Base-by-base conservation (phyloP, 1,140 invertebrate genomes). In the Atta cephalotes region DNA sequence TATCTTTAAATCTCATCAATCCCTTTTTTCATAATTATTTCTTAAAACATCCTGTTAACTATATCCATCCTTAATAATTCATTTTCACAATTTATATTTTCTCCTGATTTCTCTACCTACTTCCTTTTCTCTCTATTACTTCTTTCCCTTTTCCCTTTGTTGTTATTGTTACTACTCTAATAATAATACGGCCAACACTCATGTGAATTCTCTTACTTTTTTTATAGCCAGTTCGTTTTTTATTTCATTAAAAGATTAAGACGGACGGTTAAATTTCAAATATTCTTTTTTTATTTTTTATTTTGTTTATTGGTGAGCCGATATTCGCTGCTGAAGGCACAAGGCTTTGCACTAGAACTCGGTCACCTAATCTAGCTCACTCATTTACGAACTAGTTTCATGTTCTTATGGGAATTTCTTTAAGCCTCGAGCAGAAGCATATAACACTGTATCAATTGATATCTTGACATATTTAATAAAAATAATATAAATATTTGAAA, bases 281-380 rank as follows among this genome's bases (percentile, higher is more conserved):
- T 84, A 84, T 84, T 72, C 35, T 31, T 72, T 53, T 74, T 84
- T 63, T 74, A 72, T 82, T 82, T 72, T 80, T 91, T 86, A 89
- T 91, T 93, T 93, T 92, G 94, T 93, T 92, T 94, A 92, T 93
- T 87, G 94, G 95, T 95, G 95, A 95, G 92, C 95, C 95, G 94
- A 95, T 95, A 93, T 95, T 95, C 93, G 94, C 93, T 95, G 94
- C 94, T 95, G 93, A 95, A 95, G 95, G 95, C 95, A 95, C 95
- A 95, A 92, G 94, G 94, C 94, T 95, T 95, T 95, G 95, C 95
- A 95, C 95, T 95, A 95, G 95, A 92, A 95, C 94, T 94, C 94
- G 95, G 94, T 95, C 95, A 95, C 95, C 94, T 95, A 95, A 88
- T 89, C 94, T 94, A 95, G 92, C 94, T 91, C 92, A 93, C 92